Base-by-base conservation (phyloP, 37 sponge, comb jelly and placozoan genomes). In the Bolinopsis microptera region DNA sequence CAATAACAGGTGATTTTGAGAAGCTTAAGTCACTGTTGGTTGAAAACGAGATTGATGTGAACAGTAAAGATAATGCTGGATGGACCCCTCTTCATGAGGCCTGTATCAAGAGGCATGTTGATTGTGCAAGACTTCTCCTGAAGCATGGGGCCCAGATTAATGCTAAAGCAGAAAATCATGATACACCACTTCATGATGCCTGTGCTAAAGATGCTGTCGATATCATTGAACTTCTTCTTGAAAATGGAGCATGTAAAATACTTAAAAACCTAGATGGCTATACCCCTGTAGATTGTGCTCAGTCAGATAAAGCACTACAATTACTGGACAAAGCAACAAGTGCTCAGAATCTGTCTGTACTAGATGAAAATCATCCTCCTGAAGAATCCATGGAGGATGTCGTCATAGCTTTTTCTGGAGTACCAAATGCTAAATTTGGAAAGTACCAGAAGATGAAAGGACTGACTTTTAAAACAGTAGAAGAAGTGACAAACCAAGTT, bases 181-280 rank as follows among this genome's bases (percentile, higher is more conserved):
- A 41, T 40, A 86, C 90, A 38, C 90, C 90, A n/a, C 61, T 86
- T 3, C 90, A 86, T 86, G 90, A 86, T 86, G 90, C 90, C 1
- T 41, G 90, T 41, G 16, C 41, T 24, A 23, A 41, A 30, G 35
- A 41, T 18, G 23, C 26, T 40, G 40, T 38, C 3, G 90, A 38
- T 18, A 41, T 86, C 16, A 38, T 86, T 22, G 39, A 40, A n/a
- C 90, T 86, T 35, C 48, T 86, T 1, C 90, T 86, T 5, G 90
- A 86, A 9, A 9, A 33, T 86, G 90, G 90, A 36, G 90, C 90
- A 16, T 41, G 61, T 26, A 86, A 86, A 41, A 26, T 38, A 24
- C 61, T 41, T 23, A 86, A 86, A 26, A 86, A 86, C 61, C 37
- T 36, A n/a, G 90, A 86, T 26, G 90, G 90, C 3, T 34, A 5